A percentile compares a stretch with the other conserved stretches of the same genome.
Conservation (phyloP, 2,888 invertebrate species). For the Acanthosoma haemorrhoidale region DNA sequence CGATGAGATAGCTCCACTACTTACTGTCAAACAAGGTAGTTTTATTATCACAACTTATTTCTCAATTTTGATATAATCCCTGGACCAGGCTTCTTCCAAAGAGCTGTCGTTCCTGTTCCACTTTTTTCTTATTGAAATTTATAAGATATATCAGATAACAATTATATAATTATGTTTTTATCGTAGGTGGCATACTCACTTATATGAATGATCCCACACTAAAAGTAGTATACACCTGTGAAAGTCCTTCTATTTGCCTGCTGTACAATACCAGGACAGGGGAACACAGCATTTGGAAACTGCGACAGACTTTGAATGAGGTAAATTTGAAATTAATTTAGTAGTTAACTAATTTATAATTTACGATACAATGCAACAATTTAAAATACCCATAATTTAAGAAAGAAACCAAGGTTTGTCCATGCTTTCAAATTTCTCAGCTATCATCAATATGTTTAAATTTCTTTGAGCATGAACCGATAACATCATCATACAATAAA, state of each 20-base stretch:
- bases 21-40: slow-evolving; percentile 60
- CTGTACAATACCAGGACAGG: slow-evolving; percentile 71
- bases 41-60: background rate
- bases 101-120: no score
- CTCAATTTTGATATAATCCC: no score
- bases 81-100: no score
- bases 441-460: no score
- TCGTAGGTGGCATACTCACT: slow-evolving; percentile 44
- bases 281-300: slow-evolving; percentile 74
- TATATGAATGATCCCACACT: slow-evolving; percentile 53
- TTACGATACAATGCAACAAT: no score
- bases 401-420: background rate
- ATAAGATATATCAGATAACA: no score
- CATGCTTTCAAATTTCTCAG: no score
- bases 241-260: slow-evolving; percentile 73
- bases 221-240: slow-evolving; percentile 69
- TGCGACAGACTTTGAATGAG: slow-evolving; percentile 68
- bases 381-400: background rate
- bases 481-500: no score
- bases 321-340: slow-evolving; percentile 64
- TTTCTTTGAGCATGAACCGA: no score
- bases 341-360: no score
- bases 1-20: slow-evolving; percentile 82
- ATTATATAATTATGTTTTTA: no score
- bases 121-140: no score